A percentile compares a stretch with the other conserved stretches of the same genome.
Evolutionary conservation across 2,888 invertebrate species (phyloP).

Genomic region (Drosophila niveifrons): DNA sequence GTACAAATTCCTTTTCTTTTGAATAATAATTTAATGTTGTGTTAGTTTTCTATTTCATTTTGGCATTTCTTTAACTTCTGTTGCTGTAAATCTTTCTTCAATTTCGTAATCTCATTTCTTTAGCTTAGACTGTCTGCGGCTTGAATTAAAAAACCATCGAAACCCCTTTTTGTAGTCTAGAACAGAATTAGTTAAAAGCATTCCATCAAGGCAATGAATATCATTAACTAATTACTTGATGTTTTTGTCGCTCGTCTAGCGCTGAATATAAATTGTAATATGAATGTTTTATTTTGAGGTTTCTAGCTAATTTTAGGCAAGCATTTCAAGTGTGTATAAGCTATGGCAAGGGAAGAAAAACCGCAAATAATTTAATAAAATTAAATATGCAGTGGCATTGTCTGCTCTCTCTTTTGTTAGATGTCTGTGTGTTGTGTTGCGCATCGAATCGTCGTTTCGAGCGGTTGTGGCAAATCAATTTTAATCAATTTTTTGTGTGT

Average conservation of each 20-base stretch:
- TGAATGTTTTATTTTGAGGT: conserved; percentile 5
- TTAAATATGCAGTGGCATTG: conserved; percentile 29
- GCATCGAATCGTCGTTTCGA: neutral
- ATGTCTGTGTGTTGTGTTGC: conserved; percentile 26
- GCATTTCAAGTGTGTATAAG: neutral
- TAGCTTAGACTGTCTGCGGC: neutral
- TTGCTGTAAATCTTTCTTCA: too few relatives aligned
- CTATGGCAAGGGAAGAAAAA: conserved; percentile 1
- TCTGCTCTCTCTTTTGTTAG: conserved; percentile 42
- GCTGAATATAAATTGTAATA: neutral
- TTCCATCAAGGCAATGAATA: neutral
- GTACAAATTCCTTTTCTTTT: too few relatives aligned
- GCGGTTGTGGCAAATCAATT: conserved; percentile 62
- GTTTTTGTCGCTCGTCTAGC: neutral
- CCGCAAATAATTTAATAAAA: conserved; percentile 50
- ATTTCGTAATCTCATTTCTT: too few relatives aligned
- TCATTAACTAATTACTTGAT: conserved; percentile 3
- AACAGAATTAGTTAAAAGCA: neutral
- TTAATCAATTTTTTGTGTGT: conserved; percentile 77
- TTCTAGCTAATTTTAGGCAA: neutral
- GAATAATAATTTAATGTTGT: too few relatives aligned
- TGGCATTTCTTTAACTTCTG: too few relatives aligned
- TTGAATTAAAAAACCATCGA: neutral
- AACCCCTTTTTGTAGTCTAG: neutral
- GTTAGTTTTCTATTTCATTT: too few relatives aligned